Evolutionary conservation across 2,113 vertebrate species (phyloP), one percentile per base, ranked within the genome.

Genomic region (Caretta caretta): DNA sequence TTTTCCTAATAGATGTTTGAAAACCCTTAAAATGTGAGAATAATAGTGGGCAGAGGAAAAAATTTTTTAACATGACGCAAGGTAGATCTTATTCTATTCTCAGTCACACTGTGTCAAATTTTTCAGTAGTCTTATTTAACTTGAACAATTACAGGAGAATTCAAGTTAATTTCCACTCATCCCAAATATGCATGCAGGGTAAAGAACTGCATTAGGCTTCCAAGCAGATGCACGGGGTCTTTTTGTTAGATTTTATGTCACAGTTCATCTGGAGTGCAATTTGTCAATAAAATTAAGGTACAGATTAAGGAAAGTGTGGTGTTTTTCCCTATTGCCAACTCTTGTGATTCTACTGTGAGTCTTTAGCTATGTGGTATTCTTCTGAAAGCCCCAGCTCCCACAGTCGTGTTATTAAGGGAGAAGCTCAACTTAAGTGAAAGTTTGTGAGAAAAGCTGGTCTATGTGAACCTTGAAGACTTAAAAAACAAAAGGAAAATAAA

Each of bases 21-120:
- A 76, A 17, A n/a, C 9, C 79, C 80, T 92, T 91, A 94, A 95
- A 91, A 96, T 50, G 84, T 59, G 88, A 38, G 95, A 62, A 87
- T 90, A 93, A 92, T 6, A 76, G 51, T 90, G 81, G 31, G 85
- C 79, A 19, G 8, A 16, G 53, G 65, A 93, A 93, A 90, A 90
- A 84, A 5, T 65, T 38, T 84, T 85, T 88, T 90, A 84, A 86
- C 48, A 89, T 49, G 91, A 91, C 92, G 20, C 75, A n/a, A 59
- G 65, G 48, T 54, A n/a, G 49, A 38, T 69, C 46, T 93, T 2
- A 84, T 87, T 84, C 53, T 4, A 24, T 65, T 86, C 90, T 90
- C 79, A 27, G 4, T 42, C 53, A 86, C 7, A 49, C 53, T 13
- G 94, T 46, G 62, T 83, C 56, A 72, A 35, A 50, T 14, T 94